A percentile compares a stretch with the other conserved stretches of the same genome.
Conservation (phyloP, 2,113 vertebrate species). For the Tupaia chinensis region DNA sequence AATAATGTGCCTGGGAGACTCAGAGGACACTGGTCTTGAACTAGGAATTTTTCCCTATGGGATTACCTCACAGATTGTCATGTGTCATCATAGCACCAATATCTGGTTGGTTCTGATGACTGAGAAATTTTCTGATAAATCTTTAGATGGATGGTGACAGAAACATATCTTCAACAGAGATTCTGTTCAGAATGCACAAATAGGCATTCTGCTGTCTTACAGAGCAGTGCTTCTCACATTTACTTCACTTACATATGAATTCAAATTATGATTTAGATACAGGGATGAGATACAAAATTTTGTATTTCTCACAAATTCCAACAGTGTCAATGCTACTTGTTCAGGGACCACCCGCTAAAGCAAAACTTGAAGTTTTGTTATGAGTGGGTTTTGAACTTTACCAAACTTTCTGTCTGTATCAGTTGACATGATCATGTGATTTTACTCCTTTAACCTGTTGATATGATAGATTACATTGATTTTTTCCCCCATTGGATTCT, state of each 20-base stretch:
- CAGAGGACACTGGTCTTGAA: no score
- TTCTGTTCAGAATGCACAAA: neutral
- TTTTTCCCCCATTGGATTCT: no score
- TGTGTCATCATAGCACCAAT: no score
- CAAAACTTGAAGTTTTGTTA: neutral
- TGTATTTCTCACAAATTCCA: neutral
- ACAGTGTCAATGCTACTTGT: neutral
- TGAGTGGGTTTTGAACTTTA: neutral
- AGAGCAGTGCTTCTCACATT: neutral
- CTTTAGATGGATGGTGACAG: neutral
- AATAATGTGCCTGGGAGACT: no score
- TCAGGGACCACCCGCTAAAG: neutral
- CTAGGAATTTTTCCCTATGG: no score
- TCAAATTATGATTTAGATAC: neutral
- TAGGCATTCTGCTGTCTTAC: neutral
- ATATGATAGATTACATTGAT: neutral
- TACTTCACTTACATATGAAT: neutral
- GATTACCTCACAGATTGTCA: no score
- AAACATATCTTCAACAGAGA: neutral
- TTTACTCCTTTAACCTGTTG: neutral
- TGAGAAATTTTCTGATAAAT: neutral
- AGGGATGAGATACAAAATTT: neutral
- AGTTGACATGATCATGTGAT: neutral
- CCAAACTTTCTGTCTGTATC: neutral
- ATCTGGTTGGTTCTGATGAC: neutral